These are phyloP conservation scores for Hipparchia sbordonii DNA, from an alignment of 2,888 invertebrate genomes.

Conservation along the genomic window DNA sequence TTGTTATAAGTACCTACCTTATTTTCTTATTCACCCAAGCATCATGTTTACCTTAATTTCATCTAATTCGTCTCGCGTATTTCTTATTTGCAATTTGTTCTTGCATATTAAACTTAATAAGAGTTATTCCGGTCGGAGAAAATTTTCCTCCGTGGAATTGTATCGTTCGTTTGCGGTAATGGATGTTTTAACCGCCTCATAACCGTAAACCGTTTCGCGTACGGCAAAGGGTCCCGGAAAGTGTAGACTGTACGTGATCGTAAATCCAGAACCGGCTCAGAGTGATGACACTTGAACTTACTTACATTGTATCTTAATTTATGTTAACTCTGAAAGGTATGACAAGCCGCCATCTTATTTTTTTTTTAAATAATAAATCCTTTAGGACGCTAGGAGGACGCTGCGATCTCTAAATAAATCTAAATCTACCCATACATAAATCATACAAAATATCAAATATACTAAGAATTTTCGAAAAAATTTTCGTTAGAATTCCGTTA, in stretches of 20 bases:
- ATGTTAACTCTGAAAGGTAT: not conserved
- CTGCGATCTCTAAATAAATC: no score
- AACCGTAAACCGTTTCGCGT: slow-evolving; percentile 44
- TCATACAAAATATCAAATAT: no score
- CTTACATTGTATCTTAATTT: slow-evolving; percentile 8
- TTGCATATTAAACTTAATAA: slow-evolving; percentile 7
- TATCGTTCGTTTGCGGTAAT: slow-evolving; percentile 40
- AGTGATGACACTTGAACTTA: slow-evolving; percentile 31
- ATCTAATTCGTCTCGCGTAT: not conserved
- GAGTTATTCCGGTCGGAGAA: slow-evolving; percentile 19
- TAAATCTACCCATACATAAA: no score
- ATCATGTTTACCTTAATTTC: not conserved
- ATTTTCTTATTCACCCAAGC: not conserved
- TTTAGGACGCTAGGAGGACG: no score
- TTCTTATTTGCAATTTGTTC: not conserved
- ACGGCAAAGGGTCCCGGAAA: slow-evolving; percentile 25
- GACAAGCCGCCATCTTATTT: no score
- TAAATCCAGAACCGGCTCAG: slow-evolving; percentile 37
- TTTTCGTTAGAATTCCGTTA: no score
- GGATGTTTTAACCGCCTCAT: slow-evolving; percentile 42
- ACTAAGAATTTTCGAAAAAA: no score
- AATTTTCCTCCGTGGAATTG: slow-evolving; percentile 28
- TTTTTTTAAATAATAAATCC: no score
- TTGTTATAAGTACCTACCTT: not conserved
- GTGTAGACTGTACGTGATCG: slow-evolving; percentile 31